Evolutionary conservation across 2,888 invertebrate genomes (phyloP).

Genomic region (Dasysyrphus albostriatus): DNA sequence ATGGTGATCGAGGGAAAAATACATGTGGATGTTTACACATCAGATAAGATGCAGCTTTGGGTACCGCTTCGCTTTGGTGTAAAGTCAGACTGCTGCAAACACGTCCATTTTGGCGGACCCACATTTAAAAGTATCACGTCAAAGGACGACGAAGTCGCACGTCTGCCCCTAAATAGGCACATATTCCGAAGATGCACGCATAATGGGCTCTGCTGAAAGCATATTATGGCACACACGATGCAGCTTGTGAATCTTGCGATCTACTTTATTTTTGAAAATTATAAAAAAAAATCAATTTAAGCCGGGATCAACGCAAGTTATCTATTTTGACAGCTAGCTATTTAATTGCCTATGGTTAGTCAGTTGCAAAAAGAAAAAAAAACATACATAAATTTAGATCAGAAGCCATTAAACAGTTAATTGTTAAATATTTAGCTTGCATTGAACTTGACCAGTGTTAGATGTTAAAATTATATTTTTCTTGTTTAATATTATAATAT

Average conservation of each 20-base stretch:
- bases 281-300: neutral
- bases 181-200: neutral
- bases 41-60: slow-evolving; percentile 30
- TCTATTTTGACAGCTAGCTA: neutral
- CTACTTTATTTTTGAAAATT: slow-evolving; percentile 5
- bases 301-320: slow-evolving; percentile 1
- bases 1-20: slow-evolving; percentile 63
- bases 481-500: neutral
- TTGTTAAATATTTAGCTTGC: neutral
- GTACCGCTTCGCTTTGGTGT: neutral
- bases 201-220: neutral
- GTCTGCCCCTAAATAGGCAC: neutral
- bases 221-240: neutral
- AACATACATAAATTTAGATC: neutral
- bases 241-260: slow-evolving; percentile 9
- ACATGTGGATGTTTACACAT: slow-evolving; percentile 53
- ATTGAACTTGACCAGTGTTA: slow-evolving; percentile 33
- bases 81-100: neutral
- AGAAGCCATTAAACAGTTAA: neutral
- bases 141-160: neutral
- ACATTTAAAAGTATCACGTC: neutral
- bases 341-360: neutral
- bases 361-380: neutral
- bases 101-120: slow-evolving; percentile 1
- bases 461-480: slow-evolving; percentile 3